Base-by-base conservation (phyloP, 2,113 vertebrate species). In the Corythornis vintsioides region DNA sequence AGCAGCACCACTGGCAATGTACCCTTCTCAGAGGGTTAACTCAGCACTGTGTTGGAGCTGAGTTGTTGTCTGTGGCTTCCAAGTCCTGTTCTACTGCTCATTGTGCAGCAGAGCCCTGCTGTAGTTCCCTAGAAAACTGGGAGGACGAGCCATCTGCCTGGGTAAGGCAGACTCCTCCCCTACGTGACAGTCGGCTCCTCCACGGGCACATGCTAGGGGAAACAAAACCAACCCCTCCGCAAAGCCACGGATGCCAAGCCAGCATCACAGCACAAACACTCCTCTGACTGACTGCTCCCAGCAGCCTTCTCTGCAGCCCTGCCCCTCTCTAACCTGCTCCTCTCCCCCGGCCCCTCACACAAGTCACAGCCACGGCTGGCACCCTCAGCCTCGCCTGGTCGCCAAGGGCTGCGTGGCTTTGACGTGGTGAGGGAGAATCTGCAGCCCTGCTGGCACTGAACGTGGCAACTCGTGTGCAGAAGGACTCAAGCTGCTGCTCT, bases 301-400 rank as follows among this genome's bases (percentile, higher is more conserved):
- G 69, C 84, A 86, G 84, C n/a, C 93, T 88, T 69, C 12, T n/a
- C 65, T 50, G n/a, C 28, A 67, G 24, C 13, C 53, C 82, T 45
- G 56, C 29, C 66, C 17, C 86, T 38, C 83, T 60, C 33, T 66
- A 55, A 64, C 59, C 59, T 57, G n/a, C 47, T 63, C 43, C 24
- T 25, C 22, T 76, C 22, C 50, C 48, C 10, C 0, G 0, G 29
- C 18, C 50, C 55, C 63, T 60, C 0, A 0, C 0, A 4, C 45
- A 22, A 84, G 57, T 40, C 83, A 82, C 90, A 94, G 82, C 31
- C 80, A 57, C 3, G 20, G 63, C 86, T 86, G 65, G 50, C 85
- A 79, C 93, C 53, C 35, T 5, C 7, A 69, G 70, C 74, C 73
- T 55, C 24, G n/a, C 60, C n/a, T n/a, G 71, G 33, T n/a, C 69